These are phyloP conservation scores for Phalera bucephala DNA, from an alignment of 2,888 invertebrate species.

Conservation along the genomic window DNA sequence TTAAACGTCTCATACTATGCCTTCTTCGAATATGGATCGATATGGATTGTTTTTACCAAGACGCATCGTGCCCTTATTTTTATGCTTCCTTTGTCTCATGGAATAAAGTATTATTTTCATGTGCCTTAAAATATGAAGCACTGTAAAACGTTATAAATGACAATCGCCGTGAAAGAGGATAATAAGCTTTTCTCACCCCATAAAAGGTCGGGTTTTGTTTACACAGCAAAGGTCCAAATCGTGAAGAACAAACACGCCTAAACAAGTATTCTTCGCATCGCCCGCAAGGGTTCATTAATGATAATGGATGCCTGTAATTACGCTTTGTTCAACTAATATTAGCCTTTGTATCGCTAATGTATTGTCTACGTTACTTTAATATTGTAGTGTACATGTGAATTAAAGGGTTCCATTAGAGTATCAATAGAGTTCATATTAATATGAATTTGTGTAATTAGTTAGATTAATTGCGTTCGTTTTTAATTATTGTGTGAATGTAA, in stretches of 20 bases:
- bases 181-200: constrained; percentile 2
- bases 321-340: constrained; percentile 61
- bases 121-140: too few relatives aligned
- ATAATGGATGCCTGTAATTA: constrained; percentile 63
- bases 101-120: too few relatives aligned
- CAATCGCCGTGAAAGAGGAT: too few relatives aligned
- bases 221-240: constrained; percentile 13
- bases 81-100: too few relatives aligned
- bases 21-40: too few relatives aligned
- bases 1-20: too few relatives aligned
- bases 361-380: constrained; percentile 35
- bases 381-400: constrained; percentile 18
- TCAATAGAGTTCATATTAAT: constrained; percentile 13
- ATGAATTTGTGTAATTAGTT: constrained; percentile 4
- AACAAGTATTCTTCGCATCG: constrained; percentile 24
- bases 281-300: constrained; percentile 56
- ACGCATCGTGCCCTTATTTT: too few relatives aligned
- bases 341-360: constrained; percentile 49
- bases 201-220: constrained; percentile 11
- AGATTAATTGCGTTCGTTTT: constrained; percentile 11
- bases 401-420: constrained; percentile 16
- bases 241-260: constrained; percentile 25
- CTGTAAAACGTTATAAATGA: too few relatives aligned
- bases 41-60: too few relatives aligned
- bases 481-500: not conserved